Base-by-base conservation (phyloP, 2,113 vertebrate species). In the crab-eating macaque (Macaca fascicularis) region DNA sequence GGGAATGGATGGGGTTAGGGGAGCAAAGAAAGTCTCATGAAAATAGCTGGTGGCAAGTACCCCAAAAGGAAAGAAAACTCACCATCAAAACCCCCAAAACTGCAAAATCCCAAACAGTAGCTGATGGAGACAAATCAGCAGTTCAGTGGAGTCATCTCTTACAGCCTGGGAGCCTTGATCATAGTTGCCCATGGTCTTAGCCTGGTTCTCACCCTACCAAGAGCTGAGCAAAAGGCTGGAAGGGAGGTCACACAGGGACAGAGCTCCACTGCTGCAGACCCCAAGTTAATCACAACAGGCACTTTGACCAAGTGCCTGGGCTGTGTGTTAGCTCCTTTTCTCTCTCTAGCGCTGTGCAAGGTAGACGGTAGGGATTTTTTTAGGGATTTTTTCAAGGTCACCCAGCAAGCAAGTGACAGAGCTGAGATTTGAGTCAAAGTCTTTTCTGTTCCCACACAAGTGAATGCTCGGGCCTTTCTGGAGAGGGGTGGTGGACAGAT, bases 251-350 rank as follows among this genome's bases (percentile, higher is more conserved):
- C 69, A 59, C 0, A 64, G 13, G 59, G 23, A 19, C 4, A 0
- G 17, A 55, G 14, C 50, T 75, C 13, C 8, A 3, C 61, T 2
- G 9, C 52, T n/a, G 32, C 55, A 48, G 83, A 38, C 52, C 23
- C 45, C n/a, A 4, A 14, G 32, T 27, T 23, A 17, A 2, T 72
- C n/a, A 22, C 13, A 5, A 2, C 30, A 20, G 43, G 78, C 11
- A 2, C 30, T 20, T 8, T 0, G 48, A 16, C 52, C 0, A 1
- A 20, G 38, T 22, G 6, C 82, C 70, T 4, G 2, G 16, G 6
- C 0, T 7, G 14, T 23, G 20, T 22, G 0, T 19, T 5, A 0
- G 11, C 27, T 40, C 61, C 43, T 55, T 61, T 59, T 72, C 81
- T 93, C 75, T 14, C 16, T 30, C 76, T 4, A 5, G 6, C 35